Percentiles rank a stretch among this genome's conserved stretches.
phyloP scores from a whole-genome alignment of 2,888 invertebrate genomes.

The Microctonus hyperodae region DNA sequence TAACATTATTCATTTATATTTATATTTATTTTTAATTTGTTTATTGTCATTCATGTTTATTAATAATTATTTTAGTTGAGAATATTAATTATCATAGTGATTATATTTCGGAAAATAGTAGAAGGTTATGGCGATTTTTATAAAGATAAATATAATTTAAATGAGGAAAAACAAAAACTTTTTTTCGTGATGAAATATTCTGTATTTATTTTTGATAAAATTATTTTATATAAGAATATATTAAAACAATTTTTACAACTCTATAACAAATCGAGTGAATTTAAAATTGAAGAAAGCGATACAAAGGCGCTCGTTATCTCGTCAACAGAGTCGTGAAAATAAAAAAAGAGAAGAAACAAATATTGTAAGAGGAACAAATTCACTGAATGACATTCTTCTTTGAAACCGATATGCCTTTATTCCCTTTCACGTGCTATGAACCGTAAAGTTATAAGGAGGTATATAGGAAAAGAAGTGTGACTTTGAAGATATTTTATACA shows the following conservation, averaged over 20 bases:
- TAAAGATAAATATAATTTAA: no score
- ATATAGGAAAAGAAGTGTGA: background rate
- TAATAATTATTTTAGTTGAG: no score
- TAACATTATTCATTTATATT: no score
- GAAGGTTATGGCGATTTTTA: no score
- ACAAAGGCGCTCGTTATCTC: conserved; percentile 22
- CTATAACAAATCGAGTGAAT: background rate
- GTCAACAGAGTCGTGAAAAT: background rate
- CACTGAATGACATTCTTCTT: background rate
- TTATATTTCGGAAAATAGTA: no score
- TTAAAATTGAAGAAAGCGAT: background rate
- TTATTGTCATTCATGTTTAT: no score
- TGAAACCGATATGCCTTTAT: background rate
- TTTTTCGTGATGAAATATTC: no score
- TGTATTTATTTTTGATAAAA: no score
- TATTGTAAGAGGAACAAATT: background rate
- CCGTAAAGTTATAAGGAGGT: conserved; percentile 2
- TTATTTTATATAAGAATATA: no score
- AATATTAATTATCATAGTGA: no score
- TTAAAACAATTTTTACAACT: background rate
- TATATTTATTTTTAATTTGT: no score
- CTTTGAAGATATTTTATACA: background rate
- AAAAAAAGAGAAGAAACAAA: background rate
- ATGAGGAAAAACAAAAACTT: no score
- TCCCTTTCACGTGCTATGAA: background rate